These are phyloP conservation scores for Ligdia adustata DNA, from an alignment of 2,888 invertebrate genomes.

Conservation along the genomic window DNA sequence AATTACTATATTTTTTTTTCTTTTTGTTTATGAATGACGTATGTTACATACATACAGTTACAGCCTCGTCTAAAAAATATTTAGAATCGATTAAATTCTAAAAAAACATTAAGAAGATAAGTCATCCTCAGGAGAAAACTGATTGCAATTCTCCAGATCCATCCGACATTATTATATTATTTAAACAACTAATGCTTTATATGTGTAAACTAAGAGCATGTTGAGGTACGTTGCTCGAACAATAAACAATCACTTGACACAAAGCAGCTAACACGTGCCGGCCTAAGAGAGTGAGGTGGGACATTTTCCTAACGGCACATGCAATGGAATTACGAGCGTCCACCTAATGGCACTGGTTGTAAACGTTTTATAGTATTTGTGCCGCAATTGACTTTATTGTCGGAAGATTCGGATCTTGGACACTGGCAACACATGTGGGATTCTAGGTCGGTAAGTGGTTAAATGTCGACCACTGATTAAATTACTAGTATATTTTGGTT, in stretches of 20 bases:
- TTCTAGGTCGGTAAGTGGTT: not conserved
- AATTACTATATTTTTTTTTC: too few species aligned
- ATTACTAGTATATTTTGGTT: too few species aligned
- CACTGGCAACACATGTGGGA: constrained; percentile 16
- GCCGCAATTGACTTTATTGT: constrained; percentile 26
- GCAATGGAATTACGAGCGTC: constrained; percentile 44
- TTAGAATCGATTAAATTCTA: too few species aligned
- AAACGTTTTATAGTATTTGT: constrained; percentile 26
- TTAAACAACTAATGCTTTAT: too few species aligned
- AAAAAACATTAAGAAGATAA: too few species aligned
- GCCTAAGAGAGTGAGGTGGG: constrained; percentile 28
- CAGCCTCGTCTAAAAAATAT: too few species aligned
- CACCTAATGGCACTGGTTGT: constrained; percentile 44
- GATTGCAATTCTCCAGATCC: too few species aligned
- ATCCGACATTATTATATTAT: too few species aligned
- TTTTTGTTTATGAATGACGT: too few species aligned
- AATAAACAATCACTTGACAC: too few species aligned
- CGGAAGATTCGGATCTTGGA: constrained; percentile 29
- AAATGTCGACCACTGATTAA: constrained; percentile 1
- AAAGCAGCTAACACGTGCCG: not conserved
- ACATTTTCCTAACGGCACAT: constrained; percentile 51
- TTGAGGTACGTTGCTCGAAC: not conserved
- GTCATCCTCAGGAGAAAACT: too few species aligned
- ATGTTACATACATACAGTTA: too few species aligned
- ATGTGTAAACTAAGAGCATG: not conserved